Base-by-base conservation (phyloP, 2,797 vertebrate species). In the Tapirus indicus region DNA sequence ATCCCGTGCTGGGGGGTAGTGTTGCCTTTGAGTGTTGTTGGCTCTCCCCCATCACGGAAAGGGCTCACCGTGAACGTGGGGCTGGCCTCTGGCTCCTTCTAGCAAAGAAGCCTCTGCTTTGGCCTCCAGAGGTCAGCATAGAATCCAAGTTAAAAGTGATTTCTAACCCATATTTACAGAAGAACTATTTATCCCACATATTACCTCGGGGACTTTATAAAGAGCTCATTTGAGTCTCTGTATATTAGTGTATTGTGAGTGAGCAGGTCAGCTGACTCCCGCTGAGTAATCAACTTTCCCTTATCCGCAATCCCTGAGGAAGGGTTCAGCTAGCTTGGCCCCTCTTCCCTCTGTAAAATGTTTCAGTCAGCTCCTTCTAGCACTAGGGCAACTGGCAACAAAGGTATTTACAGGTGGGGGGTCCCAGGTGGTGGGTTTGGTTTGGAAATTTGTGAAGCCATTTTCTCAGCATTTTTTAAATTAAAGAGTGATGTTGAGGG, bases 41-140 rank as follows among this genome's bases (percentile, higher is more conserved):
- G 94, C 35, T 29, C 97, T 52, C 38, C 97, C 98, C 98, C 95
- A 23, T 95, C 91, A 2, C 38, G 38, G 75, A 88, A 98, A 88
- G 60, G 85, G 44, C 78, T 97, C 84, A 49, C 92, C 29, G 96
- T 93, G 95, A 47, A 84, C 97, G 77, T 89, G 7, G 60, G 97
- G 96, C 98, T 97, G 96, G 97, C 94, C 94, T 87, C 96, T 94
- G 95, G 97, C 97, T 96, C 97, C 98, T 98, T 97, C 89, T 92
- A 97, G 98, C 95, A 98, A 95, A 91, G 97, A 97, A 97, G 97
- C 97, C 88, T 62, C 71, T 64, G 14, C 25, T n/a, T 97, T 98
- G 98, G 98, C 99, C 99, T 58, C 98, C 98, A 99, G 99, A 99
- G 99, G 99, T 99, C 99, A 99, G 98, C 98, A 98, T 85, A 98